Base-by-base conservation (phyloP, 30 jellyfish, hydroid and myxozoan genomes). In the Rhopilema esculentum region DNA sequence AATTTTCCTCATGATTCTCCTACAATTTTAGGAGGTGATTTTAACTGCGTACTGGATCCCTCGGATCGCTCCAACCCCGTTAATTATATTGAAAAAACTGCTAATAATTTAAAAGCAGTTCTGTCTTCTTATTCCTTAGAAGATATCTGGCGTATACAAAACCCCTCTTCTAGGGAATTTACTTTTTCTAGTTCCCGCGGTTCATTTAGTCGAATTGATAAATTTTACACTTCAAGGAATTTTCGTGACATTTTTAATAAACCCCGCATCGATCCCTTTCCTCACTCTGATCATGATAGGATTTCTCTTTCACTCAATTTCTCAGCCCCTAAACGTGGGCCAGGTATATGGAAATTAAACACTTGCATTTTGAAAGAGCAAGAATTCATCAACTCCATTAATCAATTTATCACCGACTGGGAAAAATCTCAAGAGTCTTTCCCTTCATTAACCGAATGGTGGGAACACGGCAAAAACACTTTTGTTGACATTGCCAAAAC, bases 1-100 rank as follows among this genome's bases (percentile, higher is more conserved):
- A 74, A 28, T 15, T 30, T 27, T 27, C 28, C 84, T 22, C 61
- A 31, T n/a, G 63, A 19, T 1, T 31, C 8, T 49, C 50, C 63
- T 74, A 27, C 32, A 16, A 74, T 74, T 19, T 27, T 74, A 32
- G 84, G 84, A 40, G 84, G 84, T 8, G 70, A 74, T 49, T 30
- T 74, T 49, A 74, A 74, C 70, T 74, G 84, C 31, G 84, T 74
- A 21, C 16, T 74, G 16, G 49, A 74, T 22, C 24, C 24, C 64
- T 31, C 16, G 27, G 81, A 32, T 9, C 57, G 81, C 24, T 23
- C 61, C 26, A 70, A 70, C 28, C 17, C 57, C 8, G 52, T 70
- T 16, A 4, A 19, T 31, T 70, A 70, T 32, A 15, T 32, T 26
- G 81, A 70, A 4, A 70, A 70, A 32, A 23, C 63, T 19, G 63